Conservation (phyloP, 2,113 vertebrate species). For the Orcinus orca region DNA sequence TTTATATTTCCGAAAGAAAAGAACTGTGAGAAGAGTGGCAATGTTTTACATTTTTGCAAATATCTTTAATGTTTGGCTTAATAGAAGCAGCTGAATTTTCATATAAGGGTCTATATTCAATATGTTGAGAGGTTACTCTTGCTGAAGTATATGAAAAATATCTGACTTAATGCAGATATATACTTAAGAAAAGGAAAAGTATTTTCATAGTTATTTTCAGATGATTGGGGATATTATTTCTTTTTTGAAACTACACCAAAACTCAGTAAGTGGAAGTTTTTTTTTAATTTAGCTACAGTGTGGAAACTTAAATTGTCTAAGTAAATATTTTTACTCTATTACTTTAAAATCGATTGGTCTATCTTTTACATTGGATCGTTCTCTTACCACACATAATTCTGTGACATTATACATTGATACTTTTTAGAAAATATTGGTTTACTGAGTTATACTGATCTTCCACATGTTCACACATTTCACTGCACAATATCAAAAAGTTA, state of each 20-base stretch:
- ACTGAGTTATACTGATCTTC: neutral
- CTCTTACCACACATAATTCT: neutral
- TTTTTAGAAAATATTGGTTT: neutral
- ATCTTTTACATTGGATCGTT: neutral
- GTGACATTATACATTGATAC: neutral
- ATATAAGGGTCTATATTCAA: neutral
- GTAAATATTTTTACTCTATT: neutral
- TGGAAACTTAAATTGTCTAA: neutral
- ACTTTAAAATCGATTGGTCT: neutral
- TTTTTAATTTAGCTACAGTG: neutral
- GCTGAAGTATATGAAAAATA: neutral
- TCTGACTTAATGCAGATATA: neutral
- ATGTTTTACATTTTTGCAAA: neutral
- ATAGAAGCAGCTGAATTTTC: neutral
- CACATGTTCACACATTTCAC: neutral
- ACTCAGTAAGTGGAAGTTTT: neutral
- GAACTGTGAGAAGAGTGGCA: neutral
- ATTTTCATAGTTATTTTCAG: neutral
- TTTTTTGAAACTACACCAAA: neutral
- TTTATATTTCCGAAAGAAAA: neutral
- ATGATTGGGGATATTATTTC: neutral
- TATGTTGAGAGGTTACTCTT: neutral
- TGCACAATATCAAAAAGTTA: neutral
- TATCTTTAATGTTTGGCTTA: neutral
- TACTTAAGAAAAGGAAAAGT: neutral